A percentile compares a stretch with the other conserved stretches of the same genome.
phyloP scores from a whole-genome alignment of 2,888 invertebrate genomes.

The Chorisops tibialis region DNA sequence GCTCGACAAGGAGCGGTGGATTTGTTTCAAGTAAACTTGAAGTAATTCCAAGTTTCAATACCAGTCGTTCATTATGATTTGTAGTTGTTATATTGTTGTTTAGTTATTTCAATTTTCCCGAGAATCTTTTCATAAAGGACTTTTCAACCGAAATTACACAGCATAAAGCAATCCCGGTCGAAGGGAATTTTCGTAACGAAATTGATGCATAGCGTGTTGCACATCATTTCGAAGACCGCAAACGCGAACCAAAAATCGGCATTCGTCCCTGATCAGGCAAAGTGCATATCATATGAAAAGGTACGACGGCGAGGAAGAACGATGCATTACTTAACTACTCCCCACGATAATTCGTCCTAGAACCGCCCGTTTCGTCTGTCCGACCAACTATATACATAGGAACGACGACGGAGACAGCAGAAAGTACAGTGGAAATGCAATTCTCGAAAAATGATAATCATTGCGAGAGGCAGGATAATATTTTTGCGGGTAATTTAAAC shows the following conservation, averaged over 20 bases:
- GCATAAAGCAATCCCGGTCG: not conserved
- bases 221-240: constrained; percentile 10
- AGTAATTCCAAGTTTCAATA: constrained; percentile 5
- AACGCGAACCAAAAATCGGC: not conserved
- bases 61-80: not conserved
- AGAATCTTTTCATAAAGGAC: not conserved
- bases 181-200: not conserved
- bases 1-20: not conserved
- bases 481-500: constrained; percentile 30
- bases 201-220: constrained; percentile 21
- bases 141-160: constrained; percentile 1
- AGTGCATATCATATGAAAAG: not conserved
- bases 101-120: constrained; percentile 10
- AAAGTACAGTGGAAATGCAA: constrained; percentile 12
- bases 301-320: not conserved
- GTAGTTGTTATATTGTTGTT: no score
- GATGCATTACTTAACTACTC: not conserved
- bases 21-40: not conserved
- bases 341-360: no score
- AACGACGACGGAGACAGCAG: not conserved
- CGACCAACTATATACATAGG: no score
- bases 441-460: constrained; percentile 26
- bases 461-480: constrained; percentile 28
- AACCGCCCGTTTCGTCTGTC: not conserved
- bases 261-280: not conserved